Percentiles rank a stretch among this genome's conserved stretches.
phyloP scores from a whole-genome alignment of 2,888 invertebrate genomes.

The Drosophila recens region DNA sequence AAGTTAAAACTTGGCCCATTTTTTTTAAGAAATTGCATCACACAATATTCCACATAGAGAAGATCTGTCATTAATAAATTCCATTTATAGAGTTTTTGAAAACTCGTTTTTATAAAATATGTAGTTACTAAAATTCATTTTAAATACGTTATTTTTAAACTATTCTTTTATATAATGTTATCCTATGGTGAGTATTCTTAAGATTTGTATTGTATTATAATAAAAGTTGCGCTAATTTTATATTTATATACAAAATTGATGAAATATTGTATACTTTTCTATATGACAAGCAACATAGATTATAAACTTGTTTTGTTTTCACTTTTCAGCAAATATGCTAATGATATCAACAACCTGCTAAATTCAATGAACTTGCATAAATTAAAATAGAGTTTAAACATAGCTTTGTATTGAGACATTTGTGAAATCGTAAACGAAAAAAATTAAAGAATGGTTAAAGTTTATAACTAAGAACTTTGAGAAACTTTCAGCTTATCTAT shows the following conservation, averaged over 20 bases:
- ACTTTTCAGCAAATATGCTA: slow-evolving; percentile 6
- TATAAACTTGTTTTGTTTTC: slow-evolving; percentile 23
- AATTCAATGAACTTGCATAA: slow-evolving; percentile 32
- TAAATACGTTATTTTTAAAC: too few relatives aligned
- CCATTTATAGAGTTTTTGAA: background rate
- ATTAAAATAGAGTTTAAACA: slow-evolving; percentile 20
- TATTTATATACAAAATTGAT: background rate
- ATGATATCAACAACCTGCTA: slow-evolving; percentile 14
- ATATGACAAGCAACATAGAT: slow-evolving; percentile 6
- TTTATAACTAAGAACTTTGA: slow-evolving; percentile 3
- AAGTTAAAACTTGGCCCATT: background rate
- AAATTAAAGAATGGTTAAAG: background rate
- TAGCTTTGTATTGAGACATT: background rate
- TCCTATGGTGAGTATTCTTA: background rate
- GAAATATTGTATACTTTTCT: slow-evolving; percentile 14
- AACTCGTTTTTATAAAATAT: too few relatives aligned
- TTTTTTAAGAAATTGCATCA: background rate
- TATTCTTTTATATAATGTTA: background rate
- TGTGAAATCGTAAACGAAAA: background rate
- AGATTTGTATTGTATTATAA: background rate
- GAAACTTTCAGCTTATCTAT: slow-evolving; percentile 1
- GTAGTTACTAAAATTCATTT: too few relatives aligned
- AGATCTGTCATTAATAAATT: background rate
- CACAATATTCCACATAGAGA: background rate
- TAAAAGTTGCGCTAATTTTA: background rate